Base-by-base conservation (phyloP, 2,797 vertebrate genomes). In the Aplochiton taeniatus region DNA sequence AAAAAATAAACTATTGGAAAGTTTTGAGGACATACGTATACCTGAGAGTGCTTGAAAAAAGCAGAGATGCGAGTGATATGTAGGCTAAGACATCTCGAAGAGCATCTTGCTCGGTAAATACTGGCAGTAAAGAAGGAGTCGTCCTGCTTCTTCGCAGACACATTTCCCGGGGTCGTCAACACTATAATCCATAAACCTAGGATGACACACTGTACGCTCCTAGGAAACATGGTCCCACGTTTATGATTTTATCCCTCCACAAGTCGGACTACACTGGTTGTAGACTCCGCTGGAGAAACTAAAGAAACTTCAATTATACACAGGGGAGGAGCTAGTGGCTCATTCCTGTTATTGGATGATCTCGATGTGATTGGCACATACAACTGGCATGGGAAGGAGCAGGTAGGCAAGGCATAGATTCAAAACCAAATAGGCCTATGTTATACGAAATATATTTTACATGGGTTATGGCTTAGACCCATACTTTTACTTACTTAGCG, bases 11-110 rank as follows among this genome's bases (percentile, higher is more conserved):
- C 31, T 31, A 77, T 51, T 44, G 0, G 44, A 8, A 31, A 13
- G 42, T 0, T 58, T 0, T 53, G 6, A 49, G 62, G 43, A 19
- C 69, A 46, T 31, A 71, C 65, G 18, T 76, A 58, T 94, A 98
- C 96, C 96, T 98, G 96, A 13, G 93, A 91, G 83, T 95, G 95
- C 87, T 94, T 95, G 90, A 94, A 94, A 67, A 94, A 94, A 56
- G 95, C 94, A 62, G 96, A 96, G 90, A 98, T 95, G 91, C 96
- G 96, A 67, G 96, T 98, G 91, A 98, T 95, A 90, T 98, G 96
- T 85, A 98, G 92, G 61, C 96, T 97, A 75, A 98, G 94, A 88
- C 96, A 98, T 84, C 96, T 91, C 81, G 96, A 95, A 52, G 94
- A 88, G 92, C 96, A 98, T 90, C 96, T 93, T 46, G 96, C 95